A percentile compares a stretch with the other conserved stretches of the same genome.
Conservation (phyloP, 2,888 invertebrate species). For the Xestia sexstrigata region DNA sequence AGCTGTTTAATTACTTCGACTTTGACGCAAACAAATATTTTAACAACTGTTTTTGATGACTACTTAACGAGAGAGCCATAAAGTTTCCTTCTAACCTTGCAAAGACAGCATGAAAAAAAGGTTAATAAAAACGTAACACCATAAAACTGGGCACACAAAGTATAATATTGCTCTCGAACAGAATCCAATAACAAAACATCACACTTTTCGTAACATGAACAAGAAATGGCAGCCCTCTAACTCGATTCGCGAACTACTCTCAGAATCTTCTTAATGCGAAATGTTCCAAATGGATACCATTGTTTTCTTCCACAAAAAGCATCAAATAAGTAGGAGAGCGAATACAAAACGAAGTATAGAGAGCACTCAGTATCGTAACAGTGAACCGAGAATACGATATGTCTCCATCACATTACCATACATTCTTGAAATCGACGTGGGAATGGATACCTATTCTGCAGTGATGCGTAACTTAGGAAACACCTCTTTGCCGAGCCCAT, state of each 20-base stretch:
- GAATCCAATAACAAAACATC: conserved; percentile 65
- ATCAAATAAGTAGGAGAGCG: conserved; percentile 77
- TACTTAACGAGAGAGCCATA: conserved; percentile 35
- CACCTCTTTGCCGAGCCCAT: conserved; percentile 72
- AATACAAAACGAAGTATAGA: conserved; percentile 81
- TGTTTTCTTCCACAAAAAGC: conserved; percentile 84
- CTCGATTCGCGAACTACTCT: conserved; percentile 77
- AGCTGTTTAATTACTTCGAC: conserved; percentile 10
- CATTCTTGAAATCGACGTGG: conserved; percentile 80
- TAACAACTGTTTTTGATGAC: conserved; percentile 54
- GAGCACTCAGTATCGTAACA: conserved; percentile 79
- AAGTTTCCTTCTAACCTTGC: conserved; percentile 34
- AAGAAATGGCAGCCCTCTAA: conserved; percentile 75
- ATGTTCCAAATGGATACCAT: conserved; percentile 83
- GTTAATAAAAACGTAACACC: conserved; percentile 52
- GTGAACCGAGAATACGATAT: conserved; percentile 83
- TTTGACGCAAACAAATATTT: conserved; percentile 19
- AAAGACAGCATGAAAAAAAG: conserved; percentile 30
- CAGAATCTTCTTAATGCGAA: conserved; percentile 78
- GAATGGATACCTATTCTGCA: conserved; percentile 78
- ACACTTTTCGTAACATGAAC: conserved; percentile 66
- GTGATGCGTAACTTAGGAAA: conserved; percentile 79
- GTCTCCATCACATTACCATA: conserved; percentile 88
- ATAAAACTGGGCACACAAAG: conserved; percentile 50
- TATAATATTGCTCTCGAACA: conserved; percentile 50